Conservation (phyloP, 2,797 vertebrate genomes). For the Macroramphosus scolopax region DNA sequence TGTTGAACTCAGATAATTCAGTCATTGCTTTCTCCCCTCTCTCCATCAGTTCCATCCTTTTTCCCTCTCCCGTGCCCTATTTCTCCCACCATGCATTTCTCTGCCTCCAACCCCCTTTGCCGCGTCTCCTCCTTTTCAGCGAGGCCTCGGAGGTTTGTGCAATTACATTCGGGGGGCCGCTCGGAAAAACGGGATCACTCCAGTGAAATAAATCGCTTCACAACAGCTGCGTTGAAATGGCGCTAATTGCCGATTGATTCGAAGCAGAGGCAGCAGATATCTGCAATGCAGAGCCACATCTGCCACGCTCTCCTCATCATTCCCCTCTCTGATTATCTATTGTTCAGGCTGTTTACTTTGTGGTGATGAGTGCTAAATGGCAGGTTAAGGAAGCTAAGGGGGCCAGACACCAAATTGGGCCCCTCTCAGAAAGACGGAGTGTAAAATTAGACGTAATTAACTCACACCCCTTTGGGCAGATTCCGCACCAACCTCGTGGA, state of each 20-base stretch:
- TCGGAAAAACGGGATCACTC: slow-evolving; percentile 69
- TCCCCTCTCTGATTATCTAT: slow-evolving; percentile 79
- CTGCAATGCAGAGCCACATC: slow-evolving; percentile 72
- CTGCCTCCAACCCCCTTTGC: slow-evolving; percentile 27
- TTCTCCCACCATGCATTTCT: slow-evolving; percentile 40
- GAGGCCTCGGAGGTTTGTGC: slow-evolving; percentile 63
- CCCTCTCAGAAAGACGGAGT: slow-evolving; percentile 71
- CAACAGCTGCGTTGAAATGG: slow-evolving; percentile 82
- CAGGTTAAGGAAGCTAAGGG: slow-evolving; percentile 80
- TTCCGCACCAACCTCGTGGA: slow-evolving; percentile 59
- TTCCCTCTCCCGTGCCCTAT: slow-evolving; percentile 9
- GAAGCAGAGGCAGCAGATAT: slow-evolving; percentile 77
- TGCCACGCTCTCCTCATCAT: slow-evolving; percentile 66
- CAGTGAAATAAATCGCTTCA: slow-evolving; percentile 73
- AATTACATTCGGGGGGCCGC: slow-evolving; percentile 66
- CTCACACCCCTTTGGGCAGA: slow-evolving; percentile 64
- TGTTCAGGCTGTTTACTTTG: slow-evolving; percentile 81
- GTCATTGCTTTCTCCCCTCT: slow-evolving; percentile 25
- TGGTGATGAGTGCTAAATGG: slow-evolving; percentile 76
- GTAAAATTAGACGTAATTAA: slow-evolving; percentile 77
- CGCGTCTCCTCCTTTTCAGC: slow-evolving; percentile 40
- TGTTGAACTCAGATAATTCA: slow-evolving; percentile 61
- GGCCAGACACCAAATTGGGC: slow-evolving; percentile 75
- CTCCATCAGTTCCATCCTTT: too few relatives aligned
- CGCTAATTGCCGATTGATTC: slow-evolving; percentile 83